These are phyloP conservation scores for Catocala sponsa DNA, from an alignment of 2,888 invertebrate genomes.

Conservation along the genomic window DNA sequence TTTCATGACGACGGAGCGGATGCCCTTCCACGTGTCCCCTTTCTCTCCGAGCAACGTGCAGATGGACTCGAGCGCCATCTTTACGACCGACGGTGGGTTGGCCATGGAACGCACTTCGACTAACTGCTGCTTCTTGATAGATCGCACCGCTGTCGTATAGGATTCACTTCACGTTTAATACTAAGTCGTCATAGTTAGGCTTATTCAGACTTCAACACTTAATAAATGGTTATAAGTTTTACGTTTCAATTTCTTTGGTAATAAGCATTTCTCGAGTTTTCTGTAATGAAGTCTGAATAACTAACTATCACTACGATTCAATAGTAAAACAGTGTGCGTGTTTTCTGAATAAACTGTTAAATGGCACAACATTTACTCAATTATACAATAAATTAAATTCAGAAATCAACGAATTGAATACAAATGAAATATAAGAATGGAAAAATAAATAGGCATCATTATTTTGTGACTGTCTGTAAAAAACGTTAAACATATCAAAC, in stretches of 20 bases:
- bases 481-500: conserved; percentile 32
- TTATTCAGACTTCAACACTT: conserved; percentile 11
- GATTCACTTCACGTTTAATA: conserved; percentile 63
- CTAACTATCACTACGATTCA: conserved; percentile 13
- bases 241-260: no score
- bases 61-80: conserved; percentile 97
- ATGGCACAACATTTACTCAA: conserved; percentile 4
- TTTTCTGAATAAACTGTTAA: conserved; percentile 23
- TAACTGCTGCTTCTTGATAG: conserved; percentile 98
- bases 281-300: conserved; percentile 7
- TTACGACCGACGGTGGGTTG: conserved; percentile 97
- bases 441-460: conserved; percentile 52
- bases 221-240: background rate
- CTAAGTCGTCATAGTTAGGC: conserved; percentile 49
- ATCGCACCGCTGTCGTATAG: conserved; percentile 93
- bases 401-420: conserved; percentile 23
- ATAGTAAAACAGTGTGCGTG: background rate
- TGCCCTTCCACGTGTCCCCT: conserved; percentile 97
- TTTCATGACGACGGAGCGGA: conserved; percentile 96
- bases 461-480: conserved; percentile 55
- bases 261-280: no score
- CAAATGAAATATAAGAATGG: conserved; percentile 2
- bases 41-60: conserved; percentile 97
- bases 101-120: conserved; percentile 98
- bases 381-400: conserved; percentile 9